phyloP scores from a whole-genome alignment of 2,113 vertebrate species.

The Lontra canadensis region DNA sequence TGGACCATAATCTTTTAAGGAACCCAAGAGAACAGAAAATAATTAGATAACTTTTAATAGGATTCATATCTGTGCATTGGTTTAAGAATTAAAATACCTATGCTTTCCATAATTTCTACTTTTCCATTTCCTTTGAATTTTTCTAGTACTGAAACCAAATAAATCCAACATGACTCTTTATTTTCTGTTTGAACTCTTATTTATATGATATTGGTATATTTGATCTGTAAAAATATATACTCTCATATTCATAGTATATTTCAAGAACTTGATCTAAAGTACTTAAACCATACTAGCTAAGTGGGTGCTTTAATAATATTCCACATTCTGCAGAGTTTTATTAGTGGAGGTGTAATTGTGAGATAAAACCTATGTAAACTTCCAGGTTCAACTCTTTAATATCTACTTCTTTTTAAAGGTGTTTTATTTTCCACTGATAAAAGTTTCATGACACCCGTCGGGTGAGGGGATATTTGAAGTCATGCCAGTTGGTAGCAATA shows the following conservation, averaged over 20 bases:
- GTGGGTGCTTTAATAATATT: neutral
- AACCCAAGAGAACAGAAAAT: neutral
- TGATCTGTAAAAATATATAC: neutral
- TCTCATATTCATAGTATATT: neutral
- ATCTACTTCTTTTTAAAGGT: conserved; percentile 24
- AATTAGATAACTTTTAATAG: neutral
- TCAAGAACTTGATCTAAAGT: neutral
- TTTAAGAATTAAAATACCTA: neutral
- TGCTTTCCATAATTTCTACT: neutral
- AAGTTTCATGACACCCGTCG: conserved; percentile 42
- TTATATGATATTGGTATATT: neutral
- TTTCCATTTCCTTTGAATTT: neutral
- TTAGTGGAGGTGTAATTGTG: neutral
- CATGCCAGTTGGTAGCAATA: neutral
- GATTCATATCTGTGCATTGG: neutral
- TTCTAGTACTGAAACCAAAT: conserved; percentile 11
- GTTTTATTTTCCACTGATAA: neutral
- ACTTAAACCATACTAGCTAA: neutral
- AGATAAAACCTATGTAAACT: neutral
- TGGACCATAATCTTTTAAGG: neutral
- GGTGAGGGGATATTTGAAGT: conserved; percentile 27
- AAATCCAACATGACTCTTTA: neutral
- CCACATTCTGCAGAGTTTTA: neutral
- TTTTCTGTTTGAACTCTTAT: neutral
- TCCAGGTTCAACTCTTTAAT: conserved; percentile 9